Conservation (phyloP, 2,797 vertebrate species). For the Nannoperca australis region DNA sequence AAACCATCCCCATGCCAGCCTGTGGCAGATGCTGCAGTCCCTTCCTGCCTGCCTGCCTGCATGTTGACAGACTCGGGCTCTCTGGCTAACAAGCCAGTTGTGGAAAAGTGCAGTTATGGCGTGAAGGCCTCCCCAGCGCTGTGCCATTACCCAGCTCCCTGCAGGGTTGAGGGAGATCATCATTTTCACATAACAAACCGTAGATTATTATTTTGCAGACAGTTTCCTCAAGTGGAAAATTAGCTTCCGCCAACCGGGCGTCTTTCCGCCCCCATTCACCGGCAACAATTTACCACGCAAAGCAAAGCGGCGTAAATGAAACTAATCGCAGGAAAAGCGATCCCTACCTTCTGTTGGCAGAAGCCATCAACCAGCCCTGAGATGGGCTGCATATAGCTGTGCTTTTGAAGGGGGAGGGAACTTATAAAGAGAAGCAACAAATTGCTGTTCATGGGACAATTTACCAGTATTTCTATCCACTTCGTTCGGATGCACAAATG, state of each 20-base stretch:
- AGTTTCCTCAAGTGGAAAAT: slow-evolving; percentile 86
- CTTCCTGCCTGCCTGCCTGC: slow-evolving; percentile 32
- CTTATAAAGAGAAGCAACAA: slow-evolving; percentile 46
- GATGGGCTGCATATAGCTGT: slow-evolving; percentile 44
- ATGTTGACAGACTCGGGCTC: slow-evolving; percentile 64
- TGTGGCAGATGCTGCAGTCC: slow-evolving; percentile 57
- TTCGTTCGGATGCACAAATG: slow-evolving; percentile 61
- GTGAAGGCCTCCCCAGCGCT: slow-evolving; percentile 65
- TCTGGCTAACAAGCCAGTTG: slow-evolving; percentile 77
- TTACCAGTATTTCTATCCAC: slow-evolving; percentile 60
- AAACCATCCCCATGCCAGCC: slow-evolving; percentile 29
- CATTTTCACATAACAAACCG: slow-evolving; percentile 84
- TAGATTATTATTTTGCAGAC: slow-evolving; percentile 85
- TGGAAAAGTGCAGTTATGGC: slow-evolving; percentile 65
- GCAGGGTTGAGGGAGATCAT: slow-evolving; percentile 75
- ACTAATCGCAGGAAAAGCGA: slow-evolving; percentile 79
- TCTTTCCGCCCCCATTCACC: slow-evolving; percentile 68
- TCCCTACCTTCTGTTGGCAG: slow-evolving; percentile 70
- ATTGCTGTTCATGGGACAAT: slow-evolving; percentile 60
- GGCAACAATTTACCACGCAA: slow-evolving; percentile 69
- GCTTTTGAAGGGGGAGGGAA: slow-evolving; percentile 43
- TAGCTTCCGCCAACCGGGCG: slow-evolving; percentile 71
- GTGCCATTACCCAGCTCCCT: slow-evolving; percentile 81
- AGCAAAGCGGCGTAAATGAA: slow-evolving; percentile 75
- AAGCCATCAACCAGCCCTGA: slow-evolving; percentile 66